A percentile compares a stretch with the other conserved stretches of the same genome.
These are phyloP conservation scores for Cryptoprocta ferox DNA, from an alignment of 2,797 vertebrate species.

Conservation along the genomic window DNA sequence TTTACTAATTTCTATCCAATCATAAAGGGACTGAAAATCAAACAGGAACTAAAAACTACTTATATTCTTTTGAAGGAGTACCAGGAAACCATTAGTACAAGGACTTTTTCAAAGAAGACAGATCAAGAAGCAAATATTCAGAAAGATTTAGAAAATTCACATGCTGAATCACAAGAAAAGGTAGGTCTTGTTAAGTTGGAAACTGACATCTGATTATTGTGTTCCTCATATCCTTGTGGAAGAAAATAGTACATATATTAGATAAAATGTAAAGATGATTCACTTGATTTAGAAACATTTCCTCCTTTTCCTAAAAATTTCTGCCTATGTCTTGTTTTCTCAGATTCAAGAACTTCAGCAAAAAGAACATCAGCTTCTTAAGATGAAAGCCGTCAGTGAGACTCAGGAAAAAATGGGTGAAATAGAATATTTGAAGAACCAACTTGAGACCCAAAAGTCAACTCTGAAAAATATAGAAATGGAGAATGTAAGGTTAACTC, in stretches of 20 bases:
- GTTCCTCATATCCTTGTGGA: background rate
- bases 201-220: background rate
- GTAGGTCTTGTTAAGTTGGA: slow-evolving; percentile 45
- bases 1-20: slow-evolving; percentile 27
- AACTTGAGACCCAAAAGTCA: slow-evolving; percentile 61
- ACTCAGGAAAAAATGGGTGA: slow-evolving; percentile 65
- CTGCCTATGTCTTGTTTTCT: background rate
- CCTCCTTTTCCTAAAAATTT: background rate
- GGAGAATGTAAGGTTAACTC: slow-evolving; percentile 70
- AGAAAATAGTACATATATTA: background rate
- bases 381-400: background rate
- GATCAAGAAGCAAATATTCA: background rate
- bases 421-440: slow-evolving; percentile 75
- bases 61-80: slow-evolving; percentile 51
- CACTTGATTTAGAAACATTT: background rate
- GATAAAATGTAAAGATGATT: background rate
- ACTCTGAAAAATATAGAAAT: slow-evolving; percentile 64
- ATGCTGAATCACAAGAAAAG: slow-evolving; percentile 62
- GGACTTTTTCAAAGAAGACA: slow-evolving; percentile 58
- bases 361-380: slow-evolving; percentile 60
- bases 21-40: slow-evolving; percentile 74
- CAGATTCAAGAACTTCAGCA: slow-evolving; percentile 81
- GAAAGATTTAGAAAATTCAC: background rate
- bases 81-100: slow-evolving; percentile 64
- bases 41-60: slow-evolving; percentile 75